These are phyloP conservation scores for Phacellophora camtschatica DNA, from an alignment of 30 jellyfish, hydroid and myxozoan species.

Conservation along the genomic window DNA sequence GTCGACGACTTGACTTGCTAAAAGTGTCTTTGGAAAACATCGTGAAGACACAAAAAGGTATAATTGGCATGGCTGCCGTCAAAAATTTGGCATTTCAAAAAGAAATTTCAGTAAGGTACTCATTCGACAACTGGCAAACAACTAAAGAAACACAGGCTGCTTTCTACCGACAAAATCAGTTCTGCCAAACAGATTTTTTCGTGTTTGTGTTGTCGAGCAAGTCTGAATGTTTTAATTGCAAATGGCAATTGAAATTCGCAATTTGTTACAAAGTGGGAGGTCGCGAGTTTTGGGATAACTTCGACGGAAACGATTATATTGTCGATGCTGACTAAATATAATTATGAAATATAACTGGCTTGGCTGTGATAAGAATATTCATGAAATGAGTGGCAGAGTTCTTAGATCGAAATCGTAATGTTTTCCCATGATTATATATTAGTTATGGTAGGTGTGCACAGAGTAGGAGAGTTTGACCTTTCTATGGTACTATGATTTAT, in stretches of 20 bases:
- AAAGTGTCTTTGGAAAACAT: conserved; percentile 43
- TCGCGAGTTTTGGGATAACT: conserved; percentile 87
- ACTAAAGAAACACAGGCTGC: conserved; percentile 44
- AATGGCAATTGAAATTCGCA: conserved; percentile 64
- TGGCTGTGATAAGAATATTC: too few species aligned
- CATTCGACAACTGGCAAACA: conserved; percentile 76
- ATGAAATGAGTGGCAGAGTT: too few species aligned
- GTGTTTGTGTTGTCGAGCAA: conserved; percentile 46
- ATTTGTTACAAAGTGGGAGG: conserved; percentile 56
- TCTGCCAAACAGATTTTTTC: conserved; percentile 60
- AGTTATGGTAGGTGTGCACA: too few species aligned
- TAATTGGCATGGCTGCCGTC: conserved; percentile 86
- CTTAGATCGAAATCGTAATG: too few species aligned
- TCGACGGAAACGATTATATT: conserved; percentile 43
- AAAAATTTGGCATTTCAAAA: conserved; percentile 66
- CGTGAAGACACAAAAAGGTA: conserved; percentile 17
- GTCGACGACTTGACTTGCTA: neutral
- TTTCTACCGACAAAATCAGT: conserved; percentile 53
- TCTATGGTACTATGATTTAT: too few species aligned
- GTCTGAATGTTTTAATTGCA: neutral
- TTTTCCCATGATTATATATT: too few species aligned
- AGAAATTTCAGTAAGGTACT: conserved; percentile 37
- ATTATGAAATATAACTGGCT: too few species aligned
- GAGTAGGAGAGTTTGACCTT: too few species aligned
- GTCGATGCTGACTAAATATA: neutral